Percentiles rank a stretch among this genome's conserved stretches.
Conservation (phyloP, 2,113 vertebrate species). For the Nothoprocta perdicaria region DNA sequence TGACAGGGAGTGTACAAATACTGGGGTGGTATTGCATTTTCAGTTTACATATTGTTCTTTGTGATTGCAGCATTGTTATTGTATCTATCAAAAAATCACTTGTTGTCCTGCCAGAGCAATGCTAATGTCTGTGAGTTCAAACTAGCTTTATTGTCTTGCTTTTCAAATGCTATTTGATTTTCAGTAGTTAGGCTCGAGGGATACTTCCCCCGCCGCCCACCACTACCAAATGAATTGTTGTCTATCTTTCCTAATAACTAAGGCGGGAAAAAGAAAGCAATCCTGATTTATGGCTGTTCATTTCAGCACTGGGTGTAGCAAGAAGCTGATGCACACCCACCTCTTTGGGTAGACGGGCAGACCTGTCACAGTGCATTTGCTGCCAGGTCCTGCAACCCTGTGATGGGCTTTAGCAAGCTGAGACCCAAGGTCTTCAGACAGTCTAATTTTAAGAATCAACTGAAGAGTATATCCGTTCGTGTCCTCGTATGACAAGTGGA, state of each 20-base stretch:
- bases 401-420: not conserved
- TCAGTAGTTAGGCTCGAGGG: conserved; percentile 36
- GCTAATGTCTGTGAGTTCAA: not conserved
- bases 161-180: conserved; percentile 53
- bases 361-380: not conserved
- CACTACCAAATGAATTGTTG: not conserved
- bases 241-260: conserved; percentile 12
- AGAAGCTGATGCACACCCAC: not conserved
- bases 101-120: conserved; percentile 6
- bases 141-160: conserved; percentile 19
- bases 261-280: not conserved
- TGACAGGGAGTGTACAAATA: not conserved
- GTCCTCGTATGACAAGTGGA: not conserved
- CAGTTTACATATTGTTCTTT: conserved; percentile 50
- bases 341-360: not conserved
- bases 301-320: not conserved
- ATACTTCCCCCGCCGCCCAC: not conserved
- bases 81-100: conserved; percentile 18
- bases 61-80: conserved; percentile 46
- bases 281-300: not conserved
- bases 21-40: conserved; percentile 30
- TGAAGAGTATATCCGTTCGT: not conserved
- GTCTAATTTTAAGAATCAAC: not conserved
- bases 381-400: not conserved
- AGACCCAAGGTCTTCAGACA: not conserved